Evolutionary conservation across 2,113 vertebrate species (phyloP).

Genomic region (Colossoma macropomum): DNA sequence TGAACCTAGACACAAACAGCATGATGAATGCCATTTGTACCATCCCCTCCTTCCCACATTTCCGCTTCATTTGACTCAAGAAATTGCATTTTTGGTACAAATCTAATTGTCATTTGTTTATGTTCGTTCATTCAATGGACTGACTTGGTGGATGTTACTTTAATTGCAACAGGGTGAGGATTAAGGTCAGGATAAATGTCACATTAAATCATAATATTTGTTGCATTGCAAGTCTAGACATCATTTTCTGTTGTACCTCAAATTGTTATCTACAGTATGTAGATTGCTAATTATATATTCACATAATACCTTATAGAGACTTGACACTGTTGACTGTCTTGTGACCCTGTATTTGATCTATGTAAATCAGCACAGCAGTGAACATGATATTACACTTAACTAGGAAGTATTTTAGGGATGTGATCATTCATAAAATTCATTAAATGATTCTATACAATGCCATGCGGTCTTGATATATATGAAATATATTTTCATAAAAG

Average conservation of each 20-base stretch:
- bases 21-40: slow-evolving; percentile 30
- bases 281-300: too few relatives aligned
- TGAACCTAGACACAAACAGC: slow-evolving; percentile 31
- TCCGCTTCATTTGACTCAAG: slow-evolving; percentile 28
- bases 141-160: background rate
- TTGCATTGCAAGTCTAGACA: background rate
- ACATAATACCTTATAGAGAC: background rate
- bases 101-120: background rate
- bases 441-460: too few relatives aligned
- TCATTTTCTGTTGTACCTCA: too few relatives aligned
- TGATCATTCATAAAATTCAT: too few relatives aligned
- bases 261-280: too few relatives aligned
- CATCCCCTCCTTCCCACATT: slow-evolving; percentile 7
- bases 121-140: slow-evolving; percentile 16
- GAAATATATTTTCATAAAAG: too few relatives aligned
- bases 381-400: too few relatives aligned
- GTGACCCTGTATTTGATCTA: background rate
- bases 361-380: background rate
- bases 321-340: background rate
- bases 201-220: background rate
- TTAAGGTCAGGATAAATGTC: slow-evolving; percentile 1
- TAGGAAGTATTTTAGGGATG: background rate
- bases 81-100: slow-evolving; percentile 15
- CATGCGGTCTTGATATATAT: too few relatives aligned
- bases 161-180: background rate